Evolutionary conservation across 2,888 invertebrate genomes (phyloP).

Genomic region (Tenodera sinensis): DNA sequence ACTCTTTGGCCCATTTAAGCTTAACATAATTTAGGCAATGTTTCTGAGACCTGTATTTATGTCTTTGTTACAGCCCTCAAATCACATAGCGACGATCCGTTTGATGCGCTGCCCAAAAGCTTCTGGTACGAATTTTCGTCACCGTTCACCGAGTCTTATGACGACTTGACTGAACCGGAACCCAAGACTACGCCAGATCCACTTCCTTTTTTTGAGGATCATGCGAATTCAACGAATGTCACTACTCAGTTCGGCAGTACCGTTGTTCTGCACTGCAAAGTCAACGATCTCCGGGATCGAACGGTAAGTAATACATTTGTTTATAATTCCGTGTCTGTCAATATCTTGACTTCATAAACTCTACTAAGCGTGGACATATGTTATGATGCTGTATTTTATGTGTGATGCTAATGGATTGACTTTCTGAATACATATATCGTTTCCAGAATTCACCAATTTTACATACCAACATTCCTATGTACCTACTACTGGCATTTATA

Average conservation of each 20-base stretch:
- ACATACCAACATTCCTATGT: no score
- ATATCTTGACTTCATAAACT: no score
- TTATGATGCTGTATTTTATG: no score
- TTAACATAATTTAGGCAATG: no score
- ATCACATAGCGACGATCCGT: slow-evolving; percentile 23
- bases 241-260: slow-evolving; percentile 63
- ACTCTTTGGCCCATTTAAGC: no score
- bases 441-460: no score
- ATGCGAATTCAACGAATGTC: slow-evolving; percentile 55
- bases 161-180: slow-evolving; percentile 27
- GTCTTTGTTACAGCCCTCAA: slow-evolving; percentile 8
- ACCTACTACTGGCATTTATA: no score
- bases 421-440: no score
- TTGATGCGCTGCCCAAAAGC: slow-evolving; percentile 27
- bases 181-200: slow-evolving; percentile 61
- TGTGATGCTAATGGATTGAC: no score
- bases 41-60: neutral
- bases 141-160: slow-evolving; percentile 31
- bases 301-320: slow-evolving; percentile 50
- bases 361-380: no score
- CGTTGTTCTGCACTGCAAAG: slow-evolving; percentile 63
- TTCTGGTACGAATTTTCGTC: slow-evolving; percentile 32
- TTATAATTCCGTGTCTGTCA: no score
- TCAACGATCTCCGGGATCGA: slow-evolving; percentile 66
- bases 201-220: slow-evolving; percentile 68